phyloP scores from a whole-genome alignment of 2,888 invertebrate species.

The Eupithecia exiguata region DNA sequence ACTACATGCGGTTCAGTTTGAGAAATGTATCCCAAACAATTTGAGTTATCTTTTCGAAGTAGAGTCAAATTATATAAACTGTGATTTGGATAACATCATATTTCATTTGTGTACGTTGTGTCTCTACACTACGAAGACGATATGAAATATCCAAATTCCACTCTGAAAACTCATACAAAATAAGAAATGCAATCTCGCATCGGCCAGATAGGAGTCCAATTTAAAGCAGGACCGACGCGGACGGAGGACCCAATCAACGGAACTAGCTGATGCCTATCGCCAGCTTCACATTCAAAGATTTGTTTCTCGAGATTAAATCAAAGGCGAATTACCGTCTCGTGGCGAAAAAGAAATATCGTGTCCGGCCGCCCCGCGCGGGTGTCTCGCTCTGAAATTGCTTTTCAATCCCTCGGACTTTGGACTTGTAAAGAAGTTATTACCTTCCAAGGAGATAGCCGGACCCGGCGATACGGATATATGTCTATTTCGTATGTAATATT shows the following conservation, averaged over 20 bases:
- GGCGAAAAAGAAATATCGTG: constrained; percentile 83
- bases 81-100: neutral
- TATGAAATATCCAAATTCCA: constrained; percentile 7
- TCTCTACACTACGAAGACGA: constrained; percentile 2
- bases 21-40: neutral
- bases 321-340: constrained; percentile 82
- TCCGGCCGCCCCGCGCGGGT: constrained; percentile 80
- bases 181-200: constrained; percentile 79
- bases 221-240: constrained; percentile 47
- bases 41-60: neutral
- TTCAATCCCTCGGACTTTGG: constrained; percentile 86
- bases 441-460: constrained; percentile 83
- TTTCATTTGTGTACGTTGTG: neutral
- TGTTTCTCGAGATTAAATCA: constrained; percentile 84
- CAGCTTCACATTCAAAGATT: constrained; percentile 83
- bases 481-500: constrained; percentile 85
- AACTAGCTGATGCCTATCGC: constrained; percentile 83
- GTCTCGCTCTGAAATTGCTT: constrained; percentile 84
- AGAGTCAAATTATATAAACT: neutral
- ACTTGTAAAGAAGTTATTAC: constrained; percentile 86
- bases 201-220: constrained; percentile 61
- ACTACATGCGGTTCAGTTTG: neutral
- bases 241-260: constrained; percentile 78
- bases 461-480: constrained; percentile 84
- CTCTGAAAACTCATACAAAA: constrained; percentile 57